phyloP scores from a whole-genome alignment of 64 coral and sea anemone genomes.

The Stylophora pistillata region DNA sequence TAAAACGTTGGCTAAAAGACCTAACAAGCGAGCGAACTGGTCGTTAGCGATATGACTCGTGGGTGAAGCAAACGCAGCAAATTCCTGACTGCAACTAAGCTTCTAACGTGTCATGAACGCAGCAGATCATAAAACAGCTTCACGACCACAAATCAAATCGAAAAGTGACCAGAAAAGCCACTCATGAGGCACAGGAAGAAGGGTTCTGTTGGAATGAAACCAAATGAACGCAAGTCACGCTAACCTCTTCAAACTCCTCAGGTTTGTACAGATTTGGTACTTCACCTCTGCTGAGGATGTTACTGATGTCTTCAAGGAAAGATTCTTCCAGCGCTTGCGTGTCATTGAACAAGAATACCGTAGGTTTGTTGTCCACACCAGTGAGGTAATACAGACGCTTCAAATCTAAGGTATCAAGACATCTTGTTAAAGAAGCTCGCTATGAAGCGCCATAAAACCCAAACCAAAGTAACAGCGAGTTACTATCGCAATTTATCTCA shows the following conservation, averaged over 20 bases:
- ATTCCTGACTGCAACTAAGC: too few relatives aligned
- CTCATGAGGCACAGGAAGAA: neutral
- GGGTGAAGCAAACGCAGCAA: too few relatives aligned
- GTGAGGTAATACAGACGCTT: conserved; percentile 85
- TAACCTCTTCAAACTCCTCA: conserved; percentile 99
- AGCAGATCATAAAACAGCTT: too few relatives aligned
- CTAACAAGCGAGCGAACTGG: too few relatives aligned
- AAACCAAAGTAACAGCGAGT: too few relatives aligned
- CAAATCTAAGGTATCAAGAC: conserved; percentile 59
- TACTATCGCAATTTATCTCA: too few relatives aligned
- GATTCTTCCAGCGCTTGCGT: conserved; percentile 95
- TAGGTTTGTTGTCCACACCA: conserved; percentile 97
- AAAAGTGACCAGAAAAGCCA: too few relatives aligned
- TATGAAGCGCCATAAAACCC: too few relatives aligned
- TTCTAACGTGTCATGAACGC: too few relatives aligned
- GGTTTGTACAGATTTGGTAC: conserved; percentile 99
- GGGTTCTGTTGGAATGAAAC: neutral
- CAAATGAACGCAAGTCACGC: neutral
- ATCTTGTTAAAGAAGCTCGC: neutral
- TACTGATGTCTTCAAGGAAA: conserved; percentile 97
- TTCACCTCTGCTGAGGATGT: conserved; percentile 99
- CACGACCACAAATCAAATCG: too few relatives aligned
- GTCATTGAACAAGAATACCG: conserved; percentile 98
- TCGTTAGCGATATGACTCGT: too few relatives aligned
- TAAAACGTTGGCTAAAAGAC: too few relatives aligned